Evolutionary conservation across 92 coral and sea anemone genomes (phyloP).

Genomic region (Actinostola sp.): DNA sequence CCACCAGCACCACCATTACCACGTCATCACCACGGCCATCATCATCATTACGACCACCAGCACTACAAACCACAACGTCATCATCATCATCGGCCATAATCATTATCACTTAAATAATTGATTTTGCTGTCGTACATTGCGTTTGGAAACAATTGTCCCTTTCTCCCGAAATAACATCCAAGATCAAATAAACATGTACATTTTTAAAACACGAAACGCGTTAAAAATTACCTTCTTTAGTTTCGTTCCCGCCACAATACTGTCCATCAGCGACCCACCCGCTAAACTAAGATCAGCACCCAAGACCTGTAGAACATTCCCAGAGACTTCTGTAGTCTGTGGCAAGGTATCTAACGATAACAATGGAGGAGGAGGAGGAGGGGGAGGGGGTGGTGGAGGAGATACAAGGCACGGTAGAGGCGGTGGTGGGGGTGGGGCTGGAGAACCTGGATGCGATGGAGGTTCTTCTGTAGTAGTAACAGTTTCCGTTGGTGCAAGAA

Average conservation of each 20-base stretch:
- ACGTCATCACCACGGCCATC: no score
- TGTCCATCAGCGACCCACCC: slow-evolving; percentile 62
- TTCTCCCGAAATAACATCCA: no score
- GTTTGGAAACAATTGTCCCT: no score
- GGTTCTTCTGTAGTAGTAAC: slow-evolving; percentile 1
- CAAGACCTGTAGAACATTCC: not conserved
- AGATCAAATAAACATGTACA: no score
- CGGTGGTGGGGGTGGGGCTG: slow-evolving; percentile 1
- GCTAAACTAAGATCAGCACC: slow-evolving; percentile 30
- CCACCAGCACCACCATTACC: no score
- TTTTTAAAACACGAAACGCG: not conserved
- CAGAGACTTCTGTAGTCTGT: slow-evolving; percentile 14
- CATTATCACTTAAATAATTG: no score
- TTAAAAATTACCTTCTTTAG: slow-evolving; percentile 78
- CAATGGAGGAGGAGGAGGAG: slow-evolving; percentile 46
- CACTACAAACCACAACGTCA: no score
- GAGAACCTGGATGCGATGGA: slow-evolving; percentile 9
- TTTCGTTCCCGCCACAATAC: slow-evolving; percentile 75
- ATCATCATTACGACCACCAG: no score
- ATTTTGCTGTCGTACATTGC: no score
- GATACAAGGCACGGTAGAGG: slow-evolving; percentile 19
- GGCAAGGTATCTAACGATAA: slow-evolving; percentile 13
- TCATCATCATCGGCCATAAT: no score
- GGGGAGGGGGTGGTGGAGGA: slow-evolving; percentile 67
- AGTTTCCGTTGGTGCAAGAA: slow-evolving; percentile 6